Percentiles rank a stretch among this genome's conserved stretches.
Evolutionary conservation across 2,113 vertebrate genomes (phyloP).

Genomic region (Varanus salvator): DNA sequence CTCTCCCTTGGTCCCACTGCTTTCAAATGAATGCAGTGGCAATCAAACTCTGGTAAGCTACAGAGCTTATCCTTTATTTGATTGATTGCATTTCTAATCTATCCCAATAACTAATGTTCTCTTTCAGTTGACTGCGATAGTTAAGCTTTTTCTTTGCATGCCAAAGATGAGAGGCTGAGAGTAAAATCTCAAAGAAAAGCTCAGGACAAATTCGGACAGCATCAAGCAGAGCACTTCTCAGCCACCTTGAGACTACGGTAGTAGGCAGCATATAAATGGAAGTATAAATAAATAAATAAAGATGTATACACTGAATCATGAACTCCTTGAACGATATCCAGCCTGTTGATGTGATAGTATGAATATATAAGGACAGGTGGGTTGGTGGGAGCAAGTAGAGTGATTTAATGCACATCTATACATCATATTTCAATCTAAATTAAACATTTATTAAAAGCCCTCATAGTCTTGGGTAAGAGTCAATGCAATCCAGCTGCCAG

Average conservation of each 20-base stretch:
- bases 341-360: background rate
- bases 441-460: background rate
- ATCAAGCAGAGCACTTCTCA: background rate
- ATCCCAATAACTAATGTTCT: too few species aligned
- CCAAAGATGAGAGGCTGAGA: background rate
- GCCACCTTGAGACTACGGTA: too few species aligned
- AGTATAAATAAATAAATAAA: too few species aligned
- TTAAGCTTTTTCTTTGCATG: background rate
- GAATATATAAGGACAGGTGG: background rate
- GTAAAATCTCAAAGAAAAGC: background rate
- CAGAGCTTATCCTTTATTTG: background rate
- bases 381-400: background rate
- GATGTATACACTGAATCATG: background rate
- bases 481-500: background rate
- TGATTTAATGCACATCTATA: background rate
- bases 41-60: background rate
- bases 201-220: background rate
- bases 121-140: background rate
- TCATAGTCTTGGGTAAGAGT: constrained; percentile 18
- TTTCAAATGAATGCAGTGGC: background rate
- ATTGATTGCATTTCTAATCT: too few species aligned
- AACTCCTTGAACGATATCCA: background rate
- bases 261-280: too few species aligned
- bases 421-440: background rate
- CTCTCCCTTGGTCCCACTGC: background rate